These are phyloP conservation scores for Thysanoteuthis rhombus DNA, from an alignment of 2,888 invertebrate species.

Conservation along the genomic window DNA sequence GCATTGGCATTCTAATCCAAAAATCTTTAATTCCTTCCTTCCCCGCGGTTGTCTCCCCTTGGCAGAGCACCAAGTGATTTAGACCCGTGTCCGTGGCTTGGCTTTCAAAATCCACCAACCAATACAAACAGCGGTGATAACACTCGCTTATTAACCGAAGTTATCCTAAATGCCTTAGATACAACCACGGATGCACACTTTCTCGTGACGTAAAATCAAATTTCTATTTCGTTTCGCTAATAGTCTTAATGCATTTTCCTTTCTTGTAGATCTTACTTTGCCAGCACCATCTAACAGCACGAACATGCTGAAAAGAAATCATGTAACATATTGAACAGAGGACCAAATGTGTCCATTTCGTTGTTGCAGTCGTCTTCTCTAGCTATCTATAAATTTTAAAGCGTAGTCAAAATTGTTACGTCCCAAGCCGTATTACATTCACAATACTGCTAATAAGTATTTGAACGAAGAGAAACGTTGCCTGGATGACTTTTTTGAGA, in stretches of 20 bases:
- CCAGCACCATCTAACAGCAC: background rate
- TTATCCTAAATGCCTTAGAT: background rate
- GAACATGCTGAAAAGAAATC: background rate
- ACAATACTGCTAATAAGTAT: too few species aligned
- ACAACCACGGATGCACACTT: background rate
- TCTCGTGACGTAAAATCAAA: background rate
- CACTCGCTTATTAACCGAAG: background rate
- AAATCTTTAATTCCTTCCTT: background rate
- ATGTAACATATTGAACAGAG: background rate
- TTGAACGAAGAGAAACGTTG: too few species aligned
- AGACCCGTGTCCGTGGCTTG: background rate
- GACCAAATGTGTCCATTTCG: background rate
- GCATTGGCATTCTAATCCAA: background rate
- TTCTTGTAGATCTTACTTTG: background rate
- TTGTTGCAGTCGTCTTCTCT: background rate
- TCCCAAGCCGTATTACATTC: too few species aligned
- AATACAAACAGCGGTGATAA: background rate
- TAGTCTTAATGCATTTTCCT: background rate
- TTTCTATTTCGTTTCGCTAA: background rate
- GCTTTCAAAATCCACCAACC: background rate
- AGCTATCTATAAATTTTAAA: too few species aligned
- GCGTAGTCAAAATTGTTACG: too few species aligned
- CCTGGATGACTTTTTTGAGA: too few species aligned
- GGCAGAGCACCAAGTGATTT: background rate
- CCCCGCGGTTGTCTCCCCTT: background rate